Percentiles rank a stretch among this genome's conserved stretches.
These are phyloP conservation scores for Diploscapter pachys DNA, from an alignment of 1,140 invertebrate species.

Conservation along the genomic window DNA sequence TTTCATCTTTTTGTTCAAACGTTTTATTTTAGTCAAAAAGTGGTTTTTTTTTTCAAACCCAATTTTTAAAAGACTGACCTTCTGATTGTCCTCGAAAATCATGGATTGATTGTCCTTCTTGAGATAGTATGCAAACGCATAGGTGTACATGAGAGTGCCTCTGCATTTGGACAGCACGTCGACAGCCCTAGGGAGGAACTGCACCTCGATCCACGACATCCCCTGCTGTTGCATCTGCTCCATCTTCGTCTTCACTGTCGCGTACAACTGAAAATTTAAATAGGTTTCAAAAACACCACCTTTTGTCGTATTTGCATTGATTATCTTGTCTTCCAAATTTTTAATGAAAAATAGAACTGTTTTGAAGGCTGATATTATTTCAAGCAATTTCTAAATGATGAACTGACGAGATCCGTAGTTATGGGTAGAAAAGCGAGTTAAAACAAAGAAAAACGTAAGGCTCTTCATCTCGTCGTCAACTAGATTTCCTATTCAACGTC, in stretches of 20 bases:
- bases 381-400: too few species aligned
- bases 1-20: background rate
- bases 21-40: background rate
- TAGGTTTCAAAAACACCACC: too few species aligned
- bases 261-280: conserved; percentile 17
- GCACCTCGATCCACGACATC: conserved; percentile 64
- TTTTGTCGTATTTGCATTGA: too few species aligned
- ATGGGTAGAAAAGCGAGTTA: too few species aligned
- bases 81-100: conserved; percentile 98
- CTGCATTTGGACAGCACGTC: conserved; percentile 94
- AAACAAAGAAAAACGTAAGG: too few species aligned
- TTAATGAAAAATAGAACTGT: too few species aligned
- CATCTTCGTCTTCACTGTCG: conserved; percentile 8
- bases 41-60: background rate
- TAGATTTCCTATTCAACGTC: too few species aligned
- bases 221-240: background rate
- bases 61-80: conserved; percentile 51
- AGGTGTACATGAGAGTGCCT: conserved; percentile 97
- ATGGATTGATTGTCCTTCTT: conserved; percentile 95
- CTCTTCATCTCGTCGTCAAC: too few species aligned
- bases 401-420: too few species aligned
- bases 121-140: conserved; percentile 97
- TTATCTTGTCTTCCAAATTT: too few species aligned
- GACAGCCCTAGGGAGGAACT: conserved; percentile 92
- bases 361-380: background rate